phyloP scores from a whole-genome alignment of 2,888 invertebrate genomes.

The Augochlorella aurata region DNA sequence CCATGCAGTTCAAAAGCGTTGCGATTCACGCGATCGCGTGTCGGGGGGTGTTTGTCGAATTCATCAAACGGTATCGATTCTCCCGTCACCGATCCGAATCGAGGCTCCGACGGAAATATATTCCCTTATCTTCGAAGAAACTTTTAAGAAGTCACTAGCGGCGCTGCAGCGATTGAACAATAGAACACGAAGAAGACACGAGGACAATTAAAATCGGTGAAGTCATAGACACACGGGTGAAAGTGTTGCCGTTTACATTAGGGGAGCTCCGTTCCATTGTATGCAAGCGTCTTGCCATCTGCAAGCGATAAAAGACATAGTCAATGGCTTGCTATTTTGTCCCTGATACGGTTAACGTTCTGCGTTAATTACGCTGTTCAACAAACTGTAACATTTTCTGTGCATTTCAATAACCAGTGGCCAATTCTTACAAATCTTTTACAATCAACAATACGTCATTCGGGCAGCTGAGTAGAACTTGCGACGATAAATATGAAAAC shows the following conservation, averaged over 20 bases:
- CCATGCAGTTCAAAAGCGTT: not conserved
- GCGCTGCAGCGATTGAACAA: conserved; percentile 4
- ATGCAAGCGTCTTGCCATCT: conserved; percentile 90
- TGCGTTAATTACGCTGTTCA: not conserved
- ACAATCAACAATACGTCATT: too few species aligned
- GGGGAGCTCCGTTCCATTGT: conserved; percentile 85
- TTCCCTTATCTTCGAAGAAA: not conserved
- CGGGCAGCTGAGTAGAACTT: too few species aligned
- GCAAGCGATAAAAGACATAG: not conserved
- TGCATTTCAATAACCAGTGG: too few species aligned
- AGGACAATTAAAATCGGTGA: not conserved
- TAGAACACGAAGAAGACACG: not conserved
- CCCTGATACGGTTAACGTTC: not conserved
- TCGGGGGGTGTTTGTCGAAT: conserved; percentile 27
- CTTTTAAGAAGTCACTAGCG: conserved; percentile 6
- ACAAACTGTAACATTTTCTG: not conserved
- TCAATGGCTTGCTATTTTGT: not conserved
- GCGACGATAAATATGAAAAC: too few species aligned
- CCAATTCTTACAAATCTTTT: too few species aligned
- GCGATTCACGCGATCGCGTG: conserved; percentile 55
- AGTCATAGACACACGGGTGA: not conserved
- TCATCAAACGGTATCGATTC: conserved; percentile 23
- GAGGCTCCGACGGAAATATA: not conserved
- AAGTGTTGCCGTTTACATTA: conserved; percentile 65
- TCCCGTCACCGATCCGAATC: not conserved